Percentiles rank a stretch among this genome's conserved stretches.
Evolutionary conservation across 1,140 invertebrate species (phyloP).

Genomic region (Drosophila albomicans): DNA sequence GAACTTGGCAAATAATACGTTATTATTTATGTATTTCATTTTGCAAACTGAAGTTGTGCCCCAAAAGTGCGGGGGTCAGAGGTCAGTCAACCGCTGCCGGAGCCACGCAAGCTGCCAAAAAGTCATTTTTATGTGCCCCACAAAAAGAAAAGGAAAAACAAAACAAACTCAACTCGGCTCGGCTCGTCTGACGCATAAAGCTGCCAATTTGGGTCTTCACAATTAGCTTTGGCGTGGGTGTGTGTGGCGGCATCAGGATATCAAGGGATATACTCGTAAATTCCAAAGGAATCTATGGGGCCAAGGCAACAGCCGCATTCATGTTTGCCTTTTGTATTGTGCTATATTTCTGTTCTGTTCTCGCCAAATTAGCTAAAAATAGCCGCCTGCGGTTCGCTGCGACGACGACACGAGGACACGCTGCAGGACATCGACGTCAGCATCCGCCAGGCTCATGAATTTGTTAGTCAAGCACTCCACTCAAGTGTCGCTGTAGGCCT

Average conservation of each 20-base stretch:
- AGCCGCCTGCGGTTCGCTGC: constrained; percentile 42
- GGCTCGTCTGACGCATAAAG: constrained; percentile 2
- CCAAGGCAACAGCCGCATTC: neutral
- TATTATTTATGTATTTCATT: constrained; percentile 80
- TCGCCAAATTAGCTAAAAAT: constrained; percentile 71
- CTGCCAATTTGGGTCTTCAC: constrained; percentile 49
- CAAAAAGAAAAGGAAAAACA: neutral
- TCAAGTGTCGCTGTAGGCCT: constrained; percentile 5
- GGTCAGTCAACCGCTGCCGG: constrained; percentile 64
- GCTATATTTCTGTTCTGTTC: constrained; percentile 38
- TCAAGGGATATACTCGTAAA: constrained; percentile 43
- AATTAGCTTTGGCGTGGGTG: constrained; percentile 51
- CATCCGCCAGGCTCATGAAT: constrained; percentile 33
- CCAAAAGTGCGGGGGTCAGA: constrained; percentile 23
- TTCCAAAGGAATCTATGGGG: constrained; percentile 44
- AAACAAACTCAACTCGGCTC: neutral
- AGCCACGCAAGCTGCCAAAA: constrained; percentile 37
- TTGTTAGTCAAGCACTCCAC: constrained; percentile 9
- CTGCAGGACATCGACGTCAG: constrained; percentile 48
- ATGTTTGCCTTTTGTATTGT: constrained; percentile 30
- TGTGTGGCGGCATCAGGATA: constrained; percentile 25
- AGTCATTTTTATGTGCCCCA: constrained; percentile 56
- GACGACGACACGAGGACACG: neutral
- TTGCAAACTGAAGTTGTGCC: constrained; percentile 38
- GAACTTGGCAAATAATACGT: constrained; percentile 61